These are phyloP conservation scores for Rhyzopertha dominica DNA, from an alignment of 1,140 invertebrate species.

Conservation along the genomic window DNA sequence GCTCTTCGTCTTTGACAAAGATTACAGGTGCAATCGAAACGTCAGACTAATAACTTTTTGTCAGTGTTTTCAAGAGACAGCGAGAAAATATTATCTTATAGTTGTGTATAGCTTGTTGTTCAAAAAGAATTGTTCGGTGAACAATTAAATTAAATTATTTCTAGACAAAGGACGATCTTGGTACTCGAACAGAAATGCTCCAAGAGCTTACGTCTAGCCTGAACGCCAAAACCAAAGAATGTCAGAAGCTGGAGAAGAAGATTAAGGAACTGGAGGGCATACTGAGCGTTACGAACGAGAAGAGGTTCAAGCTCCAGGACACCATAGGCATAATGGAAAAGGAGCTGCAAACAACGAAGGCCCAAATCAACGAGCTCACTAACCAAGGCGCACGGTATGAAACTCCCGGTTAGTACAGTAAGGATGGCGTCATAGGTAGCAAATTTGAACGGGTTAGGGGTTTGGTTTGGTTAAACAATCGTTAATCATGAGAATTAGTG, in stretches of 20 bases:
- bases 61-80: no score
- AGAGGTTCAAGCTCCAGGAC: conserved; percentile 39
- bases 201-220: conserved; percentile 26
- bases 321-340: conserved; percentile 35
- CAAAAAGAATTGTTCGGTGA: no score
- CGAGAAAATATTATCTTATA: no score
- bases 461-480: conserved; percentile 5
- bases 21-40: no score
- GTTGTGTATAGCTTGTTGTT: no score
- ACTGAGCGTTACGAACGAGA: conserved; percentile 32
- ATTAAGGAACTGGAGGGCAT: conserved; percentile 29
- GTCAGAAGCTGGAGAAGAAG: conserved; percentile 26
- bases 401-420: conserved; percentile 12
- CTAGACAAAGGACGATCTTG: conserved; percentile 25
- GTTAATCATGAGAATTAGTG: neutral
- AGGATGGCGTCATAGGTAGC: conserved; percentile 9
- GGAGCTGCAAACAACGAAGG: conserved; percentile 33
- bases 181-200: conserved; percentile 23
- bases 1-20: no score
- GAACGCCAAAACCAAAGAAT: conserved; percentile 18
- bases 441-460: conserved; percentile 9
- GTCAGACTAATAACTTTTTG: no score
- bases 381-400: conserved; percentile 34
- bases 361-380: conserved; percentile 26
- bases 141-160: no score